Evolutionary conservation across 2,888 invertebrate genomes (phyloP), one percentile per base, ranked within the genome.

Genomic region (Amphipoea lucens): DNA sequence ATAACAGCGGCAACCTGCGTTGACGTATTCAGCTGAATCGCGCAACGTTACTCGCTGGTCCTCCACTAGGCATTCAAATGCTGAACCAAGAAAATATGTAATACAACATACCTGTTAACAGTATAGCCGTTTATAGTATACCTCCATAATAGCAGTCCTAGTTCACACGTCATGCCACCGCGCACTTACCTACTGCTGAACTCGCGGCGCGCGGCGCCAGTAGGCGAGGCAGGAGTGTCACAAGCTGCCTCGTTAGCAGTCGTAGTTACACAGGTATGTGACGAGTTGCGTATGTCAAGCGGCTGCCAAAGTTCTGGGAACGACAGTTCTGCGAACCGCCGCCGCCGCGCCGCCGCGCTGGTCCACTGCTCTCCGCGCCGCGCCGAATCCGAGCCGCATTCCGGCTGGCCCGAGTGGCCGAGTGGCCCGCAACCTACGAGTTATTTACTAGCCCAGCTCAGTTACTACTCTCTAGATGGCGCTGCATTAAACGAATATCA

Each of bases 361-460:
- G 65, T 40, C 40, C 23, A 3, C 40, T 29, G 23, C 45, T 54
- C 36, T 51, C 66, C 76, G 66, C 67, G 67, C 51, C 60, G 81
- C 79, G 75, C 78, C 80, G 66, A 83, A 81, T 63, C 71, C 60
- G 60, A 79, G 67, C 74, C 62, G 74, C 76, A 87, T 86, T 83
- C 88, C 78, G 66, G 60, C 83, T 75, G 70, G 69, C 36, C 36
- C 20, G n/a, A 29, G 9, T 29, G n/a, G 9, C 45, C n/a, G 42
- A 42, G n/a, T 75, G 70, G 66, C 42, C 40, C 51, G 23, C 75
- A 29, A n/a, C 14, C 45, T 20, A n/a, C 23, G 17, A 72, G 36
- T 40, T 4, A n/a, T 17, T 40, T 14, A 51, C 42, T 48, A 63
- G 84, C 17, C 9, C 71, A 20, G 62, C 23, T 62, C 51, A 54